Percentiles rank a stretch among this genome's conserved stretches.
phyloP scores from a whole-genome alignment of 2,888 invertebrate genomes.

The Sesia apiformis region DNA sequence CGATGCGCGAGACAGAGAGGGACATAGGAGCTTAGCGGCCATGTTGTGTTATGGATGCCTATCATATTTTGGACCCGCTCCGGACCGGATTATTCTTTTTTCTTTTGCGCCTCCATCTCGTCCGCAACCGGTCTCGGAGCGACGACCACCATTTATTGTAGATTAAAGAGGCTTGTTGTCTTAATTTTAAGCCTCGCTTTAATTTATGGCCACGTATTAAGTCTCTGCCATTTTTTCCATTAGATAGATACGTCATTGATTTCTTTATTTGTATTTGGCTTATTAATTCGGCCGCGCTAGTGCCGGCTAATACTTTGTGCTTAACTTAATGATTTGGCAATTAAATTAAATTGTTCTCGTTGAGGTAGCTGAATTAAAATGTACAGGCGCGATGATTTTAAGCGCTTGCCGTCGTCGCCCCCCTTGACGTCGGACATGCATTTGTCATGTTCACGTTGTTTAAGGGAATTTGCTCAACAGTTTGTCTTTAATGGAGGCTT shows the following conservation, averaged over 20 bases:
- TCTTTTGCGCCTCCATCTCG: slow-evolving; percentile 64
- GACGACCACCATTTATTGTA: slow-evolving; percentile 73
- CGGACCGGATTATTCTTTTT: slow-evolving; percentile 71
- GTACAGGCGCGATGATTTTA: slow-evolving; percentile 53
- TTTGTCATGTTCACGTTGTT: slow-evolving; percentile 36
- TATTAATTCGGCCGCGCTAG: slow-evolving; percentile 62
- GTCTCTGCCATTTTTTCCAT: slow-evolving; percentile 59
- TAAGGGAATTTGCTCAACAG: slow-evolving; percentile 25
- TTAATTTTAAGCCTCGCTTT: slow-evolving; percentile 73
- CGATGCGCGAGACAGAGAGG: slow-evolving; percentile 40
- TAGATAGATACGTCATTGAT: slow-evolving; percentile 56
- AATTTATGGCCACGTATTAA: slow-evolving; percentile 70
- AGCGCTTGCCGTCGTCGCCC: slow-evolving; percentile 30
- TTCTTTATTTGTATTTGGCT: slow-evolving; percentile 56
- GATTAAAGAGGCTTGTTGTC: slow-evolving; percentile 76
- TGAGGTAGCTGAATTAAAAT: slow-evolving; percentile 70
- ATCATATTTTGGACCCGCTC: slow-evolving; percentile 74
- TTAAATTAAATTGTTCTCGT: slow-evolving; percentile 71
- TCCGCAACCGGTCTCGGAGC: slow-evolving; percentile 62
- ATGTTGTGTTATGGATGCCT: slow-evolving; percentile 75
- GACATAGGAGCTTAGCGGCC: slow-evolving; percentile 68
- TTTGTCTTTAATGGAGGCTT: neutral
- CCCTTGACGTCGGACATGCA: slow-evolving; percentile 23
- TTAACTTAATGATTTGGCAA: slow-evolving; percentile 73
- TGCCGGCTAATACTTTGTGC: slow-evolving; percentile 67